Conservation (phyloP, 2,797 vertebrate genomes). For the Ctenopoma multispine region DNA sequence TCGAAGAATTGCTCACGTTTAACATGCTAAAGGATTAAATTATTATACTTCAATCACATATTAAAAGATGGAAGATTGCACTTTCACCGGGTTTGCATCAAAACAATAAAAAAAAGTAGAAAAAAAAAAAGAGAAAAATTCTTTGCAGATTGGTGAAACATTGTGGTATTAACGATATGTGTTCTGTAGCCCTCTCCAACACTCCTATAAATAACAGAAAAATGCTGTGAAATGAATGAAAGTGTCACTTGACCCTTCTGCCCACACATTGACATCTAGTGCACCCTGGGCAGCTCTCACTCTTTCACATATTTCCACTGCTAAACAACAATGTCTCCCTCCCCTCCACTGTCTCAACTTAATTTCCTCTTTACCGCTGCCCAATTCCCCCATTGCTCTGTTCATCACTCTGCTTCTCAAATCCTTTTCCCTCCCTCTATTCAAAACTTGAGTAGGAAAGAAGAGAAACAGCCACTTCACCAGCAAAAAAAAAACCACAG, state of each 20-base stretch:
- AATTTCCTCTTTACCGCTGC: conserved; percentile 54
- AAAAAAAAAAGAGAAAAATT: conserved; percentile 9
- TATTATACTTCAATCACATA: conserved; percentile 22
- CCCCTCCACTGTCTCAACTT: conserved; percentile 50
- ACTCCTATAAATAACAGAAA: conserved; percentile 62
- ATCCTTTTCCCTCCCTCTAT: conserved; percentile 57
- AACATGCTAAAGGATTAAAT: conserved; percentile 10
- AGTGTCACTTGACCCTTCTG: conserved; percentile 83
- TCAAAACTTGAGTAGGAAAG: conserved; percentile 61
- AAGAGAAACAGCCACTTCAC: conserved; percentile 47
- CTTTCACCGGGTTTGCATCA: conserved; percentile 4
- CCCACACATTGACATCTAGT: conserved; percentile 72
- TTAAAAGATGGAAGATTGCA: conserved; percentile 2
- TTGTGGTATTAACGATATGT: conserved; percentile 46
- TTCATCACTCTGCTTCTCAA: conserved; percentile 45
- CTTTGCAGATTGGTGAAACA: conserved; percentile 14
- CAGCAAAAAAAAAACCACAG: conserved; percentile 56
- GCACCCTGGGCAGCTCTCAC: conserved; percentile 62
- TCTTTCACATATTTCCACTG: conserved; percentile 63
- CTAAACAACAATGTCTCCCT: conserved; percentile 56
- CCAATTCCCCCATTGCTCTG: conserved; percentile 51
- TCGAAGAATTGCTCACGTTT: background rate
- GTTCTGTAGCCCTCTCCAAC: conserved; percentile 52
- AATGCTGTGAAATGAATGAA: conserved; percentile 63
- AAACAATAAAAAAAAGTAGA: conserved; percentile 19